Percentiles rank a stretch among this genome's conserved stretches.
Evolutionary conservation across 2,888 invertebrate species (phyloP).

Genomic region (Sarcophaga subvicina): DNA sequence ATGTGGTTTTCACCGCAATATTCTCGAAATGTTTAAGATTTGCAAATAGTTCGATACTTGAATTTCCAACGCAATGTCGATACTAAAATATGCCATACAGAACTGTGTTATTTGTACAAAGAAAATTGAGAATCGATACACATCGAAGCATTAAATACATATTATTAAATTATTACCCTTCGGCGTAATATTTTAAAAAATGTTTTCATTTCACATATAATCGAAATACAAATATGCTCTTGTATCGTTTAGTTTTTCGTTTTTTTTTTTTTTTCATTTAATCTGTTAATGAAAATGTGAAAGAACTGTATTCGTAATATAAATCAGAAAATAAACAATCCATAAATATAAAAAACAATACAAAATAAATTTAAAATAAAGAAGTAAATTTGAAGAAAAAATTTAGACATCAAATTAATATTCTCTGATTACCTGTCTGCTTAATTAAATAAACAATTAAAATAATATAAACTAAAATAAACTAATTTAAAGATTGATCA

Average conservation of each 20-base stretch:
- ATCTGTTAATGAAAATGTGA: not conserved
- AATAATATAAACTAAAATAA: no score
- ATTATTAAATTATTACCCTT: slow-evolving; percentile 10
- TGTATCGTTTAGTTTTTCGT: not conserved
- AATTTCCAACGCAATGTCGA: slow-evolving; percentile 58
- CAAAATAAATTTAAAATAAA: no score
- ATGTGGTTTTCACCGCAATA: slow-evolving; percentile 57
- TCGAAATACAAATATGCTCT: not conserved
- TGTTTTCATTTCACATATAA: not conserved
- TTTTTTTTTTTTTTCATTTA: not conserved
- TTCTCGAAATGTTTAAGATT: slow-evolving; percentile 57
- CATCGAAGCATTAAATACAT: slow-evolving; percentile 24
- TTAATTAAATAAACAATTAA: no score
- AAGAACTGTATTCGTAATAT: not conserved
- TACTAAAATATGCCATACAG: slow-evolving; percentile 19
- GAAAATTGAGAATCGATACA: not conserved
- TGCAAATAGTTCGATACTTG: slow-evolving; percentile 64
- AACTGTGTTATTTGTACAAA: slow-evolving; percentile 17
- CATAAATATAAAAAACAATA: no score
- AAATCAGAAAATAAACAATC: not conserved
- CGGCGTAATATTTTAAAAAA: no score
- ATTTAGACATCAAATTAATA: no score
- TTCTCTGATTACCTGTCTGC: no score
- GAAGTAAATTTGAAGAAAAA: no score
- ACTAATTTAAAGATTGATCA: no score